Conservation (phyloP, 1,140 invertebrate genomes). For the Drosophila bocki region DNA sequence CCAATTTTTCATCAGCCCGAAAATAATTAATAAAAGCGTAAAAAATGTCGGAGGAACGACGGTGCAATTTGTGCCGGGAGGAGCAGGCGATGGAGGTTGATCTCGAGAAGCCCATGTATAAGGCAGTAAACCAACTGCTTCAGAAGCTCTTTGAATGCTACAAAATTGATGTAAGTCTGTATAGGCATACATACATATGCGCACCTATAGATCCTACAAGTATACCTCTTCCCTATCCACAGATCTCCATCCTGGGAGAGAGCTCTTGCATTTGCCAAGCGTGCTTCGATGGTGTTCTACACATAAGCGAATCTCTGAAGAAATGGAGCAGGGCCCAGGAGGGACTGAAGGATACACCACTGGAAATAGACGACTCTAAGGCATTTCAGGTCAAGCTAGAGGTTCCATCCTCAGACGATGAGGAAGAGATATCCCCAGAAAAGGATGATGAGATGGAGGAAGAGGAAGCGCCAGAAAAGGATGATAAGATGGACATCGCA, state of each 20-base stretch:
- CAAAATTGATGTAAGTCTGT: slow-evolving; percentile 35
- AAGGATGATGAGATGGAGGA: neutral
- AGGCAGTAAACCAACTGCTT: slow-evolving; percentile 22
- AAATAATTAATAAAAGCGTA: neutral
- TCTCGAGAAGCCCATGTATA: slow-evolving; percentile 8
- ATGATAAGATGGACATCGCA: neutral
- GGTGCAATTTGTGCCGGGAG: slow-evolving; percentile 26
- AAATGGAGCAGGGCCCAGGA: slow-evolving; percentile 15
- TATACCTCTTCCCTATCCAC: no score
- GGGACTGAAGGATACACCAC: neutral
- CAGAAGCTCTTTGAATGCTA: slow-evolving; percentile 33
- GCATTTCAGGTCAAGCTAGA: slow-evolving; percentile 15
- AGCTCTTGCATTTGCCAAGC: slow-evolving; percentile 10
- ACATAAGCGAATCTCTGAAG: slow-evolving; percentile 10
- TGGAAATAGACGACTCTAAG: slow-evolving; percentile 34
- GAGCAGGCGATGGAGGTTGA: slow-evolving; percentile 6
- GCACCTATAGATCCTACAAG: neutral
- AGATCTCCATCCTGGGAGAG: slow-evolving; percentile 9
- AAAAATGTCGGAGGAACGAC: neutral
- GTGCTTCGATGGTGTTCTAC: slow-evolving; percentile 3
- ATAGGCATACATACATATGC: neutral
- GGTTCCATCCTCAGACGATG: slow-evolving; percentile 5
- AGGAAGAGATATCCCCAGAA: neutral
- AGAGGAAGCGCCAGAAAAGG: neutral
- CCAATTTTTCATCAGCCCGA: neutral